Conservation (phyloP, 2,888 invertebrate genomes). For the Anodontia alba region DNA sequence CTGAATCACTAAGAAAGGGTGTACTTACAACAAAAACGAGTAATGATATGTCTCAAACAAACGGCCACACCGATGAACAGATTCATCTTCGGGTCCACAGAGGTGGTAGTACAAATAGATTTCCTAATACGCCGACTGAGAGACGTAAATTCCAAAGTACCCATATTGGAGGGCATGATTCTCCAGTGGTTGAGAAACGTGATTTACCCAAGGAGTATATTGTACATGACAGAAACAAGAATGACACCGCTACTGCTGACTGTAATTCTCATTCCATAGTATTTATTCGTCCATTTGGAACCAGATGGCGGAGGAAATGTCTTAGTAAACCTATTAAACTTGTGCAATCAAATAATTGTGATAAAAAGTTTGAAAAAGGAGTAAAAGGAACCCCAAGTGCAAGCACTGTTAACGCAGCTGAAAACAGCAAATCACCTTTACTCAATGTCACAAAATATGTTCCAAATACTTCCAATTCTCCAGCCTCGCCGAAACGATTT, state of each 20-base stretch:
- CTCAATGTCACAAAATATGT: not conserved
- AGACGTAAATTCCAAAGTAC: conserved; percentile 1
- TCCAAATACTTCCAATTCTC: not conserved
- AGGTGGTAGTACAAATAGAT: conserved; percentile 86
- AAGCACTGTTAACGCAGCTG: not conserved
- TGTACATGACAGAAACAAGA: conserved; percentile 15
- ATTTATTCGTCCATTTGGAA: conserved; percentile 12
- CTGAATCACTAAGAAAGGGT: conserved; percentile 79
- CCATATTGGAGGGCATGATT: not conserved
- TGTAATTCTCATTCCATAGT: not conserved
- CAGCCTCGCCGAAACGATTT: conserved; percentile 28
- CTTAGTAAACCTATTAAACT: not conserved
- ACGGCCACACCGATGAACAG: conserved; percentile 50
- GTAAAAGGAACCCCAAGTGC: not conserved
- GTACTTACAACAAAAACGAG: conserved; percentile 71
- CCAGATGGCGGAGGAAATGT: not conserved
- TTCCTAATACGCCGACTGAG: conserved; percentile 22
- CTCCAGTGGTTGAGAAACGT: not conserved
- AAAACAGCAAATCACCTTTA: not conserved
- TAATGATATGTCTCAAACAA: conserved; percentile 35
- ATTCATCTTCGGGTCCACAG: conserved; percentile 95
- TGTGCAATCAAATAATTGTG: not conserved
- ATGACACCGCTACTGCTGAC: not conserved
- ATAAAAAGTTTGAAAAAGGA: not conserved
- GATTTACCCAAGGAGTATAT: conserved; percentile 3